Conservation (phyloP, 2,888 invertebrate genomes). For the Opisthograptis luteolata region DNA sequence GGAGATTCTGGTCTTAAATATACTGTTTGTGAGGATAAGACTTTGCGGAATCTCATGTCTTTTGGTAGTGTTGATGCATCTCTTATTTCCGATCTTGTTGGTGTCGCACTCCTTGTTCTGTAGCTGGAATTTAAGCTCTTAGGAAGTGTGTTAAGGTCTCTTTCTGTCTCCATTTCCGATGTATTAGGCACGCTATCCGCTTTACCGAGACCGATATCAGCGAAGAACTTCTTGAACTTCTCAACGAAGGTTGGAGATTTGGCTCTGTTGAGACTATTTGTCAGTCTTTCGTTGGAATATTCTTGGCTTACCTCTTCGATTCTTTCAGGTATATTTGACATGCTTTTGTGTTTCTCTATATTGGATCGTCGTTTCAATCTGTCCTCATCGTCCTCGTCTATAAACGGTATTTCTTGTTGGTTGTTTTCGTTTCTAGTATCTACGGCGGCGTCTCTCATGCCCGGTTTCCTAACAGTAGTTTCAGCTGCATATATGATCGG, state of each 20-base stretch:
- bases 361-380: conserved; percentile 56
- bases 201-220: conserved; percentile 72
- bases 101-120: conserved; percentile 64
- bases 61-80: conserved; percentile 74
- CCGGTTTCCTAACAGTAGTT: conserved; percentile 48
- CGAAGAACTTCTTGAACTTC: conserved; percentile 77
- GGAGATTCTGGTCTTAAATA: conserved; percentile 73
- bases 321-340: conserved; percentile 74
- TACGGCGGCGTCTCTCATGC: conserved; percentile 71
- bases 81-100: conserved; percentile 55
- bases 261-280: conserved; percentile 70
- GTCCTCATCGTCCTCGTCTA: conserved; percentile 75
- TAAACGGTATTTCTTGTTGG: conserved; percentile 77
- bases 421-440: conserved; percentile 78
- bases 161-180: conserved; percentile 25
- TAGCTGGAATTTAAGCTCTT: conserved; percentile 70
- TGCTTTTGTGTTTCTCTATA: conserved; percentile 74
- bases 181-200: conserved; percentile 52
- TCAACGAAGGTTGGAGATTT: conserved; percentile 78
- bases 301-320: conserved; percentile 69
- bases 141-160: conserved; percentile 60
- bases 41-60: conserved; percentile 78
- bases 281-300: conserved; percentile 62
- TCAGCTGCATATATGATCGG: conserved; percentile 73
- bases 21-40: conserved; percentile 72